Evolutionary conservation across 1,140 invertebrate species (phyloP), one percentile per base, ranked within the genome.

Genomic region (Heliconius eleuchia): DNA sequence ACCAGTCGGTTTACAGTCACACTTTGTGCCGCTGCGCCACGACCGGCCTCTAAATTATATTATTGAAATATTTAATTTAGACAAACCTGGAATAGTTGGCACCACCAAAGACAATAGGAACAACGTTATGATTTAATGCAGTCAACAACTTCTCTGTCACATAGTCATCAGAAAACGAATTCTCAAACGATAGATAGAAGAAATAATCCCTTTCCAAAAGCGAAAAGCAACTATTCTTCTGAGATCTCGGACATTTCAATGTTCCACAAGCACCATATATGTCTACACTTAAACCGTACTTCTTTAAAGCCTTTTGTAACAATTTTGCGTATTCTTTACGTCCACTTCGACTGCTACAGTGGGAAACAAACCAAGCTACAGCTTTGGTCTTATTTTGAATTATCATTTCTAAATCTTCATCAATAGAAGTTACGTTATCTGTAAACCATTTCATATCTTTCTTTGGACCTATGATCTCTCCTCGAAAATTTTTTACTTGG

Each of bases 161-260:
- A 86, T 97, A 97, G 89, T 96, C 96, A 76, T 94, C 90, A 78
- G 94, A 93, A 52, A 95, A 91, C 27, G 95, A 95, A 88, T 97
- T 97, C 88, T 97, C 97, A 73, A 97, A 96, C 0, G 97, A 95
- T 75, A 97, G 86, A 86, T 97, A 97, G 85, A 97, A 97, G 79
- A 95, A 96, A 88, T 97, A 97, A 55, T 95, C 84, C 3, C 90
- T 92, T 11, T 92, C 87, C 23, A 96, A 80, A 37, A 92, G 85
- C 1, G 80, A 75, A 78, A 95, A 92, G 74, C 95, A 96, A 55
- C 91, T 85, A 0, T 86, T 80, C 70, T 83, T 75, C 4, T 77
- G 7, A n/a, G 88, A 66, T 71, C 73, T 83, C 0, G 88, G 83
- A 83, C 95, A 96, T 3, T 83, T 83, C 0, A 92, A 78, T 1